Base-by-base conservation (phyloP, 2,888 invertebrate genomes). In the Neuroscelio doddi region DNA sequence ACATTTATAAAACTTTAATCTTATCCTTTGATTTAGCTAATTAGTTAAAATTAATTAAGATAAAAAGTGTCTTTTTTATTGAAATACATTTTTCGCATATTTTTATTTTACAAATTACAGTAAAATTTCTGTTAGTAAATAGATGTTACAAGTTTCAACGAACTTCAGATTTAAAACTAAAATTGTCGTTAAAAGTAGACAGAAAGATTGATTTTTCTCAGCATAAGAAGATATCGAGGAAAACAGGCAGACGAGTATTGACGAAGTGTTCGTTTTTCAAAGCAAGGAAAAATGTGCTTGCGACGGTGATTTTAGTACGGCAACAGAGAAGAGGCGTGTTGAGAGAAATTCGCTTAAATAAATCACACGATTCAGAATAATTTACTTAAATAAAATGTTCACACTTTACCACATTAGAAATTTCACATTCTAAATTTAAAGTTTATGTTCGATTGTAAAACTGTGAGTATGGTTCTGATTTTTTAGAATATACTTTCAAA, bases 301-400 rank as follows among this genome's bases (percentile, higher is more conserved):
- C 44, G 36, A 52, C 24, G 42, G 52, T 52, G 52, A 26, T 36
- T 51, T 39, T 30, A 17, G 29, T 24, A 21, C 30, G 49, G 29
- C 34, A 47, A 55, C 62, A 62, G 44, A 44, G 44, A 56, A 62
- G 49, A 62, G 57, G 57, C 52, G 64, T 27, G 46, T 42, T 26
- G 26, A 42, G 27, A 17, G 14, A 47, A 42, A 29, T 17, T 47
- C 29, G 52, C 53, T 39, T 30, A 53, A 47, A 58, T 57, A 52
- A 64, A 58, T 51, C 39, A 44, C 29, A 29, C 10, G 9, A 30
- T 12, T 12, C 9, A 12, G 44, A 44, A 44, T 39, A 39, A 39
- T 39, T 39, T 16, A 39, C n/a, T 7, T 16, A 39, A 39, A 39
- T 44, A 44, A 44, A 44, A 29, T 30, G 29, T 42, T 42, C 26